Base-by-base conservation (phyloP, 2,113 vertebrate species). In the Burhinus oedicnemus region DNA sequence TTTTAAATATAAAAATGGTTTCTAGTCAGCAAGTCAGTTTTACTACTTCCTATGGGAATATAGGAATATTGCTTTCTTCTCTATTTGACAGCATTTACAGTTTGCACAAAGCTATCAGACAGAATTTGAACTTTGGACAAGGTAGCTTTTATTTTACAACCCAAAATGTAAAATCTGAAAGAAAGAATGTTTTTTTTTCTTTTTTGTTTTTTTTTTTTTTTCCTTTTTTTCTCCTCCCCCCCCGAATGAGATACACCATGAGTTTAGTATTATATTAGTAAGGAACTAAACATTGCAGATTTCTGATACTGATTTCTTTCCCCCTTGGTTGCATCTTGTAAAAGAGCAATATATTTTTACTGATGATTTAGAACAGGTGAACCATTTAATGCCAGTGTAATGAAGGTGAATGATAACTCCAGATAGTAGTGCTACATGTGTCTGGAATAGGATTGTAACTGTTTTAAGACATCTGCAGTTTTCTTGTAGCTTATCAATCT, bases 291-390 rank as follows among this genome's bases (percentile, higher is more conserved):
- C 14, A 15, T 8, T 79, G 44, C 34, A 8, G 8, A 55, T 89
- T 91, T 68, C n/a, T 85, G 61, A 65, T 85, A 71, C 27, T 54
- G 14, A 64, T 66, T 44, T 47, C 42, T 88, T 93, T 89, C 40
- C 15, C 47, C 25, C 78, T 88, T 65, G 47, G 47, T 15, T 83
- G 21, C 17, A 42, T 84, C 54, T 12, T 89, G 61, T 83, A 38
- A 78, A 85, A 84, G 36, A 79, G 8, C 5, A 76, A 23, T 64
- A 30, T 61, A 71, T 70, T 90, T 97, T 76, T 86, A 51, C 36
- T 77, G 54, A 94, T 92, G 62, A 94, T 93, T 96, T 94, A 97
- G 57, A 92, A 76, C 40, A 94, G 87, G 90, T 57, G 38, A 77
- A 79, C 58, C 22, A 32, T 93, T 92, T 89, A 95, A 93, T 26